Base-by-base conservation (phyloP, 2,888 invertebrate genomes). In the Torymus tubicola region DNA sequence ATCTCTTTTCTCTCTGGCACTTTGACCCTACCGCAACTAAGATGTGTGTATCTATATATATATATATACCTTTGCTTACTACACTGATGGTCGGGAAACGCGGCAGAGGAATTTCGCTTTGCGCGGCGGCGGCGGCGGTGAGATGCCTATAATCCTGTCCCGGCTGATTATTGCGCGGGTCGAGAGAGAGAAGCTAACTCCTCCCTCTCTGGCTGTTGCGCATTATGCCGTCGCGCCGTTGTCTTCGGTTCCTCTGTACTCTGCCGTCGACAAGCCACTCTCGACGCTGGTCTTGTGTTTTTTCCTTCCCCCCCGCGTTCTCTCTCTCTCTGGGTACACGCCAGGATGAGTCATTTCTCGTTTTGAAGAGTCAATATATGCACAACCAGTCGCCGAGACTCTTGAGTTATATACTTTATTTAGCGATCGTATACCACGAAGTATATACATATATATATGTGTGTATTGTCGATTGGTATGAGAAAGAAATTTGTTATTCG, bases 291-390 rank as follows among this genome's bases (percentile, higher is more conserved):
- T 16, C 11, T 50, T 8, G 8, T 42, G 42, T 42, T 42, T 42
- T 42, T 42, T 42, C 42, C n/a, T 16, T n/a, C 8, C 21, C 16
- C 8, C 52, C 18, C 50, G 53, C 21, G 3, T 14, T 21, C 14
- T 1, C 50, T 42, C 50, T 16, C 60, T 61, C n/a, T 58, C 42
- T 12, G 16, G 11, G 60, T 42, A 18, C 18, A 24, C 50, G 21
- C 57, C 18, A 8, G 4, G 52, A 61, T 57, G 64, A 77, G 63
- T 77, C 77, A 65, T 64, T 70, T 71, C 65, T 77, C 63, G 57
- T 70, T 77, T 77, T 64, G 64, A 70, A 77, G 72, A 78, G 72
- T 72, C 72, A 71, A 73, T 73, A 68, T 78, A 14, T 68, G 57
- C 70, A 50, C 13, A 18, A 65, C 11, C 53, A 31, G 52, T 14